A percentile compares a stretch with the other conserved stretches of the same genome.
Evolutionary conservation across 2,888 invertebrate species (phyloP).

Genomic region (Pseudococcus viburni): DNA sequence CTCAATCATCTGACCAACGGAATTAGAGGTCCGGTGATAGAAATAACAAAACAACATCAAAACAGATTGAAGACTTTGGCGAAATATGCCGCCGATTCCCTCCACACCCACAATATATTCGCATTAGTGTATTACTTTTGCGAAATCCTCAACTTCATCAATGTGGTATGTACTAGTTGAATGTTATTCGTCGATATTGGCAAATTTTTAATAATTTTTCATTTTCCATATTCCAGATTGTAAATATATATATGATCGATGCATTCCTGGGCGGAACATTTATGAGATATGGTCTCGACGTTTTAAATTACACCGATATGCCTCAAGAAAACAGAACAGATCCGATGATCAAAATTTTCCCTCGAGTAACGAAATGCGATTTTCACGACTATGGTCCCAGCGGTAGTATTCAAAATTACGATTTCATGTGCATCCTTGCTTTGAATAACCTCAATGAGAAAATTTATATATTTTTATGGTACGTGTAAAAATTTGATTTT

Average conservation of each 20-base stretch:
- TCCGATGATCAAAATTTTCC: not conserved
- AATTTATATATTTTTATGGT: conserved; percentile 28
- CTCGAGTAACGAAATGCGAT: too few relatives aligned
- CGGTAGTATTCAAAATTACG: too few relatives aligned
- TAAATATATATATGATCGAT: too few relatives aligned
- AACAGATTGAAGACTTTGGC: too few relatives aligned
- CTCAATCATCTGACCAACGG: conserved; percentile 37
- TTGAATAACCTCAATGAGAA: not conserved
- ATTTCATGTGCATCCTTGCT: too few relatives aligned
- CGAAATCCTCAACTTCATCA: conserved; percentile 49
- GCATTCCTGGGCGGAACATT: too few relatives aligned
- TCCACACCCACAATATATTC: not conserved
- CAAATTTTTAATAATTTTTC: too few relatives aligned
- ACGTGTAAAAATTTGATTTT: not conserved
- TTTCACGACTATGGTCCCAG: too few relatives aligned
- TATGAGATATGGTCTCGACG: not conserved
- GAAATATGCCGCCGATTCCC: too few relatives aligned
- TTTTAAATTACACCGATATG: not conserved
- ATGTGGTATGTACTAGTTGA: conserved; percentile 14
- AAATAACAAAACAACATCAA: too few relatives aligned
- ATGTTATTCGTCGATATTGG: too few relatives aligned
- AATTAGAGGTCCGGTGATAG: not conserved
- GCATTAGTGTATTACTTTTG: not conserved
- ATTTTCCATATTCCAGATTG: too few relatives aligned
- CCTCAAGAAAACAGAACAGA: not conserved